phyloP scores from a whole-genome alignment of 1,140 invertebrate genomes.

The Bombus terrestris region DNA sequence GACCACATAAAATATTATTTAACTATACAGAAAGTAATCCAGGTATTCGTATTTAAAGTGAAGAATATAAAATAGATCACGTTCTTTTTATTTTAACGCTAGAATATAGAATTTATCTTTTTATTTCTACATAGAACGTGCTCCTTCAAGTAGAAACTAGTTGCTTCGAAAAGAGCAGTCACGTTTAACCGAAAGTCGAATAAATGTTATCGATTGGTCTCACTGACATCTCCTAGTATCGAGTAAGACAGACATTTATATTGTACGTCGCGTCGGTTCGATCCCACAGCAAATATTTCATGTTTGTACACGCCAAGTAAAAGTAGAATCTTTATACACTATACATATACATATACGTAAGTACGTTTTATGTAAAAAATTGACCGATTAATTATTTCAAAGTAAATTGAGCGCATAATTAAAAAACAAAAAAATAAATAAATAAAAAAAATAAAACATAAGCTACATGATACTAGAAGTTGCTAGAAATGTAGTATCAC shows the following conservation, averaged over 20 bases:
- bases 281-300: background rate
- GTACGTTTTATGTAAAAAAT: background rate
- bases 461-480: no score
- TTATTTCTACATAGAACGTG: background rate
- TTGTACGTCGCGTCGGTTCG: background rate
- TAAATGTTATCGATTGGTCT: conserved; percentile 11
- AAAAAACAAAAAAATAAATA: background rate
- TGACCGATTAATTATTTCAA: background rate
- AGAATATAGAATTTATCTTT: background rate
- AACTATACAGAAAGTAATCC: no score
- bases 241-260: conserved; percentile 20
- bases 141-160: background rate
- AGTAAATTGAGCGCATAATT: background rate
- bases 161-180: background rate
- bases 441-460: background rate
- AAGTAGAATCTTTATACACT: background rate
- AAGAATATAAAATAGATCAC: no score
- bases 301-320: background rate
- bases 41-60: no score
- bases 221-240: background rate
- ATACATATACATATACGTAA: background rate
- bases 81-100: no score
- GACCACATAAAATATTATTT: no score
- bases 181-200: conserved; percentile 7
- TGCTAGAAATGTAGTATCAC: background rate